Evolutionary conservation across 2,797 vertebrate species (phyloP).

Genomic region (Melanotaenia trifasciata): DNA sequence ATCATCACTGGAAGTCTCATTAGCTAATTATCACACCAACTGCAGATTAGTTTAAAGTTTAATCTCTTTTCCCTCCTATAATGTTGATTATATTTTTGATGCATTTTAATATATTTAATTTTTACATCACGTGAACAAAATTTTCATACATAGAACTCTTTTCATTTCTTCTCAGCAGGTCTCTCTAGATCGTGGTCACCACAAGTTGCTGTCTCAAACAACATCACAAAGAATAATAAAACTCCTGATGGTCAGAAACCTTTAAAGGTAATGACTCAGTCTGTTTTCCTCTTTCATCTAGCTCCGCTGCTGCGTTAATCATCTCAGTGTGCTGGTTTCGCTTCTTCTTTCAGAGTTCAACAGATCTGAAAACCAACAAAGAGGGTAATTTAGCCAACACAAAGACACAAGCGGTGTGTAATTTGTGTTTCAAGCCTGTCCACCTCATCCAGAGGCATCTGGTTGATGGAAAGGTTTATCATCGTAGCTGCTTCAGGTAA

Average conservation of each 20-base stretch:
- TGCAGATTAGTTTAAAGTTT: background rate
- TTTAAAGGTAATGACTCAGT: slow-evolving; percentile 42
- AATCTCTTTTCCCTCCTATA: background rate
- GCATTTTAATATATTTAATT: background rate
- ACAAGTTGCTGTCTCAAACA: slow-evolving; percentile 7
- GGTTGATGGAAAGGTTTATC: slow-evolving; percentile 86
- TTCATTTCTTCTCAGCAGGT: slow-evolving; percentile 50
- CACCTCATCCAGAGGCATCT: slow-evolving; percentile 89
- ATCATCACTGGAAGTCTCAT: background rate
- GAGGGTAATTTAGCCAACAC: background rate
- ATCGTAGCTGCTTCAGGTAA: slow-evolving; percentile 92
- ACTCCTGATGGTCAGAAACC: slow-evolving; percentile 12
- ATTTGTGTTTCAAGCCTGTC: slow-evolving; percentile 84
- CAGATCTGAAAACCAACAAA: slow-evolving; percentile 23
- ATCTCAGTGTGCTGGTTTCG: slow-evolving; percentile 6
- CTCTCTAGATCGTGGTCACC: slow-evolving; percentile 33
- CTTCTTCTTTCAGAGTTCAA: slow-evolving; percentile 45
- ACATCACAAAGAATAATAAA: slow-evolving; percentile 19
- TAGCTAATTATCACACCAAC: background rate
- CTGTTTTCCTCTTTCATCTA: background rate
- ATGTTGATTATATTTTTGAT: background rate
- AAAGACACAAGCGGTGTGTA: slow-evolving; percentile 59
- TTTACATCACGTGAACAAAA: background rate
- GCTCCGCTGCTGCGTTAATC: background rate
- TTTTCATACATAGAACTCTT: slow-evolving; percentile 1